A percentile compares a stretch with the other conserved stretches of the same genome.
Conservation (phyloP, 2,888 invertebrate species). For the Hirtodrosophila alboralis region DNA sequence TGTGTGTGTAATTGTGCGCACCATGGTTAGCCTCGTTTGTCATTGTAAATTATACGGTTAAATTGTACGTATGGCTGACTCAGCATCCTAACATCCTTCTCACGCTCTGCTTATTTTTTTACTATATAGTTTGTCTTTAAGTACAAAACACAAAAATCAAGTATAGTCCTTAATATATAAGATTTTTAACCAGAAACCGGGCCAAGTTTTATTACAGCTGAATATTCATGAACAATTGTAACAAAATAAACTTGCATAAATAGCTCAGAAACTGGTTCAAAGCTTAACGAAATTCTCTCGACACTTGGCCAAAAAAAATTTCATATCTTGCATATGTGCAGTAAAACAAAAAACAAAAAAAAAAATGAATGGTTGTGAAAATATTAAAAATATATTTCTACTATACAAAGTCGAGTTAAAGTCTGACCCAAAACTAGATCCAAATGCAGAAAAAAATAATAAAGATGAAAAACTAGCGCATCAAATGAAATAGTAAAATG, state of each 20-base stretch:
- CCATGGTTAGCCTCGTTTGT: constrained; percentile 67
- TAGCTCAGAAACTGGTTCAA: constrained; percentile 12
- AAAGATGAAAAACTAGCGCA: constrained; percentile 27
- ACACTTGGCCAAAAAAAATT: constrained; percentile 46
- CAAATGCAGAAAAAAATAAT: constrained; percentile 37
- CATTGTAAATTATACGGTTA: constrained; percentile 78
- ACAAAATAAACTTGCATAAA: constrained; percentile 24
- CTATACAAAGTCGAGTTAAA: constrained; percentile 33
- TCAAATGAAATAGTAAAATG: constrained; percentile 19
- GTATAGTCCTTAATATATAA: constrained; percentile 4
- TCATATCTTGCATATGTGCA: constrained; percentile 56
- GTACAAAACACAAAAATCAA: constrained; percentile 16
- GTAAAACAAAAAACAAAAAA: constrained; percentile 15
- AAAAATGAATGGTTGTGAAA: constrained; percentile 1
- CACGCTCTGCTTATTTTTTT: background rate
- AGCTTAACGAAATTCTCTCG: constrained; percentile 35
- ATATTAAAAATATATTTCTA: constrained; percentile 35
- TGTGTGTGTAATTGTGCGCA: constrained; percentile 68
- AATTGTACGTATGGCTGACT: constrained; percentile 60
- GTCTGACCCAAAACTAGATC: constrained; percentile 25
- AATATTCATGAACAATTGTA: constrained; percentile 47
- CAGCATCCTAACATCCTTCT: constrained; percentile 1
- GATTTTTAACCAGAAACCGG: constrained; percentile 6
- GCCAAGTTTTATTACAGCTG: constrained; percentile 46
- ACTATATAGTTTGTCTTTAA: constrained; percentile 20